Conservation (phyloP, 2,888 invertebrate species). For the Zaprionus obscuricornis region DNA sequence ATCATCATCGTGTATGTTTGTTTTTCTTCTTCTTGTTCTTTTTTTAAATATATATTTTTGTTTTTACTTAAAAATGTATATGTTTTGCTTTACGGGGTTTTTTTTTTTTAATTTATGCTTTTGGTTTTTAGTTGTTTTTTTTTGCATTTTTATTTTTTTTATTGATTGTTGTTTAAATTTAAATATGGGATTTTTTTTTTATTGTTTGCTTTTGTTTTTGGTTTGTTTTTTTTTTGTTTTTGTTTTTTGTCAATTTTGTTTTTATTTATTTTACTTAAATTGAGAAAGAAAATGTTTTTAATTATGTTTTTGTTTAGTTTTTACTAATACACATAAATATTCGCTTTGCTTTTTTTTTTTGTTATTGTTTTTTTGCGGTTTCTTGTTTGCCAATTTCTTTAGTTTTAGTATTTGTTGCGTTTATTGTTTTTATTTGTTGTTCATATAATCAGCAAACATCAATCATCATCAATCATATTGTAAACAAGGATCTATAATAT, state of each 20-base stretch:
- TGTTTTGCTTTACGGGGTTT: conserved; percentile 55
- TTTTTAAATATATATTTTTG: conserved; percentile 58
- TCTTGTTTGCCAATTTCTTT: too few relatives aligned
- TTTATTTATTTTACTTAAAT: conserved; percentile 26
- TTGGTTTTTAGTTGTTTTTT: conserved; percentile 19
- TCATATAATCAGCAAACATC: too few relatives aligned
- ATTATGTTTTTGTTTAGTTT: conserved; percentile 39
- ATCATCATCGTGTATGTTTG: conserved; percentile 24
- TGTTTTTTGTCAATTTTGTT: too few relatives aligned
- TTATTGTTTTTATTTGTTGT: too few relatives aligned
- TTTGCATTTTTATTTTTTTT: conserved; percentile 24
- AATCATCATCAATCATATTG: too few relatives aligned
- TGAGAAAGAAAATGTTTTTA: conserved; percentile 59
- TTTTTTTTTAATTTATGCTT: conserved; percentile 18
- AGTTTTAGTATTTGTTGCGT: too few relatives aligned
- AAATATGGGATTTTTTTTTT: conserved; percentile 60
- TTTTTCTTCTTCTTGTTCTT: conserved; percentile 19
- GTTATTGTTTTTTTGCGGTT: too few relatives aligned
- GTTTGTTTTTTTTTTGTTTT: conserved; percentile 1
- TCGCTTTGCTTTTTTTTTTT: too few relatives aligned
- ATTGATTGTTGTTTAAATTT: conserved; percentile 37
- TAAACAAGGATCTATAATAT: too few relatives aligned
- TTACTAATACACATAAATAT: conserved; percentile 24
- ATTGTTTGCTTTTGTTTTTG: conserved; percentile 22
- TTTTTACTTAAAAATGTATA: conserved; percentile 70